phyloP scores from a whole-genome alignment of 2,888 invertebrate genomes.

The Agrilus cyanescens region DNA sequence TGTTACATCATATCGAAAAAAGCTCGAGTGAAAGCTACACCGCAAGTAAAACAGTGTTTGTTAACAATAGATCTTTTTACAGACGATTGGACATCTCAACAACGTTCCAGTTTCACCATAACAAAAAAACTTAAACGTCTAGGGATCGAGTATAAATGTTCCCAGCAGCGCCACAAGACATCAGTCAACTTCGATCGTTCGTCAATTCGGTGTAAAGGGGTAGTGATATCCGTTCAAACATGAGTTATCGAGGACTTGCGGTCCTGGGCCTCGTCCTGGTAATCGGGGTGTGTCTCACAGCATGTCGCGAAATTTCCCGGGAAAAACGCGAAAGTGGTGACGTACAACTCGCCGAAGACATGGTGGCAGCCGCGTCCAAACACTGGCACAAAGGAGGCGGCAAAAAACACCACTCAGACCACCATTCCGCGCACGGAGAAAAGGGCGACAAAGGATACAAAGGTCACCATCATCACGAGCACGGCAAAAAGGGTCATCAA shows the following conservation, averaged over 20 bases:
- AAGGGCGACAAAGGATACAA: conserved; percentile 57
- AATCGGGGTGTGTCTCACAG: conserved; percentile 34
- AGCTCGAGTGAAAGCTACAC: no score
- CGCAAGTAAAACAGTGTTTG: no score
- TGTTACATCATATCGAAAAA: no score
- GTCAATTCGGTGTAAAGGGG: no score
- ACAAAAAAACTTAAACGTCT: no score
- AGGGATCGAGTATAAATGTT: no score
- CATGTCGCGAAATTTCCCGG: conserved; percentile 42
- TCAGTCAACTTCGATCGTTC: no score
- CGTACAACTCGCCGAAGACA: conserved; percentile 12
- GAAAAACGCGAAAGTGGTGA: conserved; percentile 33
- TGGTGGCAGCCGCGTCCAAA: conserved; percentile 32
- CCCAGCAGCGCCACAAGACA: no score
- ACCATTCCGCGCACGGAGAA: conserved; percentile 44
- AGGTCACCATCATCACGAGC: conserved; percentile 50
- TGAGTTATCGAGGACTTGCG: conserved; percentile 49
- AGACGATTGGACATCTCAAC: no score
- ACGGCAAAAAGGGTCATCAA: conserved; percentile 54
- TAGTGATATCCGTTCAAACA: no score
- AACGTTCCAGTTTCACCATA: no score
- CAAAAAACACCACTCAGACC: conserved; percentile 42
- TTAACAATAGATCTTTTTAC: no score
- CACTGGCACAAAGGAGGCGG: conserved; percentile 42
- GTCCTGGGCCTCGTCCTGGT: conserved; percentile 47